Evolutionary conservation across 1,140 invertebrate genomes (phyloP).

Genomic region (Sinella curviseta): DNA sequence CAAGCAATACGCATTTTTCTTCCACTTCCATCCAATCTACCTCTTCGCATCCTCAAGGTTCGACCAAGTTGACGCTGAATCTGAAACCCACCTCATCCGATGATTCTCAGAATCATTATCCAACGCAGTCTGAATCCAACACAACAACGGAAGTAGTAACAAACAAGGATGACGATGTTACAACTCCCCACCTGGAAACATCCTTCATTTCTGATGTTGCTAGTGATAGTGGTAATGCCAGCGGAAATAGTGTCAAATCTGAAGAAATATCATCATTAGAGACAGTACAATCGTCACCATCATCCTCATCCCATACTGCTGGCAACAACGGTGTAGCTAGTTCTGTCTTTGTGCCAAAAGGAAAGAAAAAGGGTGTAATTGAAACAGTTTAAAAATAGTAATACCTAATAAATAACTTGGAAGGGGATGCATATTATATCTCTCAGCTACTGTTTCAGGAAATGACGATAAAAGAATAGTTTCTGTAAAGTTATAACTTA

Average conservation of each 20-base stretch:
- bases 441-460: too few species aligned
- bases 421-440: background rate
- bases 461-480: too few species aligned
- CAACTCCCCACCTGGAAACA: conserved; percentile 43
- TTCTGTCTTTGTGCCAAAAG: conserved; percentile 21
- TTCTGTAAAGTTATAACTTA: too few species aligned
- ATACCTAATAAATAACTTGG: too few species aligned
- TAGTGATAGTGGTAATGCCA: background rate
- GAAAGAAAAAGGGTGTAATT: conserved; percentile 41
- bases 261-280: background rate
- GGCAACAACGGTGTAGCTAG: background rate
- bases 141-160: background rate
- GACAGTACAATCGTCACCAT: background rate
- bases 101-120: background rate
- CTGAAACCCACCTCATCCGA: background rate
- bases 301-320: background rate
- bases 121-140: background rate
- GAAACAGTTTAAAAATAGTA: conserved; percentile 44
- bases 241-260: conserved; percentile 8
- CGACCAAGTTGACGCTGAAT: background rate
- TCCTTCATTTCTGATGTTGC: conserved; percentile 36
- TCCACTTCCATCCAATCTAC: background rate
- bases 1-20: background rate
- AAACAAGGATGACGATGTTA: conserved; percentile 23
- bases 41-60: background rate